Percentiles rank a stretch among this genome's conserved stretches.
Conservation (phyloP, 30 jellyfish, hydroid and myxozoan genomes). For the Rhopilema esculentum region DNA sequence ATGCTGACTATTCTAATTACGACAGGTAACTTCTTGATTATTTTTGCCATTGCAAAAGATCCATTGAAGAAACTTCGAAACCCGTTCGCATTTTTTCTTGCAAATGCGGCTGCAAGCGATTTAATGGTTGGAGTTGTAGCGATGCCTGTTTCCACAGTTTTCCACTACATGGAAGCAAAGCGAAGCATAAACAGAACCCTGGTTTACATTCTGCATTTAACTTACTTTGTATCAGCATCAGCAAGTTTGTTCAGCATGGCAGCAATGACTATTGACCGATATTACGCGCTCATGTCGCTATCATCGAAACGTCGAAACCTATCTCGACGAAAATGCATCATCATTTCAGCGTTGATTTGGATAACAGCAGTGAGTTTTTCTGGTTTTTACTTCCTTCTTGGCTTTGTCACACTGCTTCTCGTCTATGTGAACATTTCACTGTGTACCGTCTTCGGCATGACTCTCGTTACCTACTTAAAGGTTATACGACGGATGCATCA, state of each 20-base stretch:
- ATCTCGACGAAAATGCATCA: conserved; percentile 46
- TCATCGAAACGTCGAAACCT: conserved; percentile 46
- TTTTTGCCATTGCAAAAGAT: conserved; percentile 74
- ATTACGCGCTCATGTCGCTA: conserved; percentile 72
- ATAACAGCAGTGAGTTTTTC: conserved; percentile 65
- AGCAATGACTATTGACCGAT: conserved; percentile 88
- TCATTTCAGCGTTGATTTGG: conserved; percentile 68
- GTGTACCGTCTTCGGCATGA: conserved; percentile 59
- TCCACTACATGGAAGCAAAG: conserved; percentile 75
- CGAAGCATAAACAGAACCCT: conserved; percentile 17
- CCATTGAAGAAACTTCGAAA: conserved; percentile 86
- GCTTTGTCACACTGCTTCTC: conserved; percentile 61
- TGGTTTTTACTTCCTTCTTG: conserved; percentile 68
- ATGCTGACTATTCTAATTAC: conserved; percentile 58
- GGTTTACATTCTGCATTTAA: conserved; percentile 56
- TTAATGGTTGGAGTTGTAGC: conserved; percentile 76
- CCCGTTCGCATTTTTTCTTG: conserved; percentile 83
- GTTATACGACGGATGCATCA: conserved; percentile 31
- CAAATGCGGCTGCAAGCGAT: conserved; percentile 84
- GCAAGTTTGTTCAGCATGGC: conserved; percentile 84
- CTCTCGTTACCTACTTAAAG: conserved; percentile 63
- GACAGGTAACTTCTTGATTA: conserved; percentile 63
- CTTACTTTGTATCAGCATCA: conserved; percentile 80
- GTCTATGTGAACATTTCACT: conserved; percentile 79
- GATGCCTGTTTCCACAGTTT: conserved; percentile 78